A percentile compares a stretch with the other conserved stretches of the same genome.
Evolutionary conservation across 2,888 invertebrate genomes (phyloP).

Genomic region (Epinotia ramella): DNA sequence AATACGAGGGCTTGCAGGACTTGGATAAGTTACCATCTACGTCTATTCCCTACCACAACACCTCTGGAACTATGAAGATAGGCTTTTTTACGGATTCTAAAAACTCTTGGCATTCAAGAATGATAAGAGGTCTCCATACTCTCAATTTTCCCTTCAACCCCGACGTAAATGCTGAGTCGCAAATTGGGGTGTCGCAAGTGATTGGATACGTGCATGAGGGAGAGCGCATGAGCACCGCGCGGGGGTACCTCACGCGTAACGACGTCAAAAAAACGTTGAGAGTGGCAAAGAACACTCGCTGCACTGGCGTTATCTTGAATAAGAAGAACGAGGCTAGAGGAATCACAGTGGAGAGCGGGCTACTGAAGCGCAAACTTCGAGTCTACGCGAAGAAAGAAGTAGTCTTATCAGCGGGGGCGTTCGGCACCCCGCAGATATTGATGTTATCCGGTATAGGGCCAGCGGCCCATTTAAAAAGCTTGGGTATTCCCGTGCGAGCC

Average conservation of each 20-base stretch:
- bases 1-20: slow-evolving; percentile 64
- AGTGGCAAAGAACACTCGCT: slow-evolving; percentile 60
- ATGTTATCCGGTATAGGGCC: slow-evolving; percentile 71
- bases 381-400: slow-evolving; percentile 64
- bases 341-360: slow-evolving; percentile 53
- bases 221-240: slow-evolving; percentile 66
- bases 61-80: slow-evolving; percentile 60
- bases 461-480: slow-evolving; percentile 56
- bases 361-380: slow-evolving; percentile 43
- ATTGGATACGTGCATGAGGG: slow-evolving; percentile 63
- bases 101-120: slow-evolving; percentile 64
- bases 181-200: slow-evolving; percentile 63
- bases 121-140: slow-evolving; percentile 55
- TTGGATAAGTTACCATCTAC: slow-evolving; percentile 56
- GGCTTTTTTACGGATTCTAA: slow-evolving; percentile 59
- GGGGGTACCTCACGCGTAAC: slow-evolving; percentile 60
- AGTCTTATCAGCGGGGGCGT: slow-evolving; percentile 66
- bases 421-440: slow-evolving; percentile 68
- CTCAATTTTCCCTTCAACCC: slow-evolving; percentile 62
- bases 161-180: slow-evolving; percentile 66
- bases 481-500: slow-evolving; percentile 57
- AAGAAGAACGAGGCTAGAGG: slow-evolving; percentile 58
- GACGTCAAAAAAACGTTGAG: slow-evolving; percentile 57
- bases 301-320: slow-evolving; percentile 61
- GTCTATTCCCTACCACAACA: slow-evolving; percentile 67